Evolutionary conservation across 2,888 invertebrate genomes (phyloP), one percentile per base, ranked within the genome.

Genomic region (Napeogenes sylphis): DNA sequence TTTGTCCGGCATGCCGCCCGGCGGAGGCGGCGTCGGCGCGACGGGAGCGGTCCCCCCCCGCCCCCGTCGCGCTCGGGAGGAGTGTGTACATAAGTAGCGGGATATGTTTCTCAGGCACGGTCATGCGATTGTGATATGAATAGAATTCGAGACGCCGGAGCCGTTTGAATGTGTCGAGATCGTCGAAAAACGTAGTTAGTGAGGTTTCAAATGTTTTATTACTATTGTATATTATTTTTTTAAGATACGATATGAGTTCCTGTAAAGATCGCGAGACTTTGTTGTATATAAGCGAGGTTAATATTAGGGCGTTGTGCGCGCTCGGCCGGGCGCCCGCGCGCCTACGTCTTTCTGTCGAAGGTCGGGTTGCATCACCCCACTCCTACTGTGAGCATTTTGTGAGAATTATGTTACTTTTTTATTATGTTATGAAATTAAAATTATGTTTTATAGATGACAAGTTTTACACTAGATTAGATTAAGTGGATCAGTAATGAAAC

Each of bases 211-310:
- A 90, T 87, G 86, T 88, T 90, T 90, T 88, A 88, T 90, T 90
- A 89, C 84, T 88, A 90, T 85, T 90, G 82, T 89, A 88, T 87
- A 84, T 84, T 81, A 75, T 85, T 90, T 88, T 78, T 86, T 89
- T 88, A 91, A 87, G 89, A 88, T 84, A 86, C 87, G 84, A 90
- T 90, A 90, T 90, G 90, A 90, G 90, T 91, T 91, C 91, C 91
- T 90, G 90, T 88, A 85, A 83, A 79, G 83, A 84, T 82, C 81
- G 82, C 60, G 66, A 59, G 59, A 54, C 51, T 83, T 85, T 82
- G 85, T 89, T 89, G 86, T 89, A 88, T 84, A 88, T 90, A 87
- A 87, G 86, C 84, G 84, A 85, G 81, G 80, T 83, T 81, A 79
- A 76, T 74, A 74, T 73, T 77, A 74, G 80, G 80, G 81, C 74